Percentiles rank a stretch among this genome's conserved stretches.
phyloP scores from a whole-genome alignment of 2,113 vertebrate genomes.

The Geococcyx californianus region DNA sequence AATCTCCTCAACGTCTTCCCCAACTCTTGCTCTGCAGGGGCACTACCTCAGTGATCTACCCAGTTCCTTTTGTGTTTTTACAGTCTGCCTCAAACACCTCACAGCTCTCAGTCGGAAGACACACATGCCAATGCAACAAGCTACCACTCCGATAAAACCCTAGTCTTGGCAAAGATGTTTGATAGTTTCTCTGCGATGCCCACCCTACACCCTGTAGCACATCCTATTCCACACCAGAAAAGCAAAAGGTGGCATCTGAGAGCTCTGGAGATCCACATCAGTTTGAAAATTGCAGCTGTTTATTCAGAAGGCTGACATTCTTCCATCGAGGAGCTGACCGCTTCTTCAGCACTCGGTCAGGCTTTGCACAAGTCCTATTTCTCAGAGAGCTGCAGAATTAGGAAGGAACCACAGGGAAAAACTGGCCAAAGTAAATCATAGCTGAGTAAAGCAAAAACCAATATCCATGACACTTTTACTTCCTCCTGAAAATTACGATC shows the following conservation, averaged over 20 bases:
- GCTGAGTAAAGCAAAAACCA: neutral
- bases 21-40: neutral
- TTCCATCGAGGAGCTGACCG: rapidly evolving
- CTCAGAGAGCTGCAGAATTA: neutral
- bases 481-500: neutral
- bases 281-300: neutral
- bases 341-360: neutral
- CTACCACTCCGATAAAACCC: neutral
- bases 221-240: neutral
- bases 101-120: neutral
- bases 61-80: neutral
- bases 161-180: neutral
- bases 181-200: neutral
- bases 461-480: neutral
- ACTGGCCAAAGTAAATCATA: neutral
- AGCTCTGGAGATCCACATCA: neutral
- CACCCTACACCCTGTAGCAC: neutral
- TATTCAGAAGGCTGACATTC: neutral
- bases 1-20: neutral
- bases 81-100: neutral
- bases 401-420: neutral
- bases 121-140: neutral
- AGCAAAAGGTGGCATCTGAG: neutral
- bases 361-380: neutral
- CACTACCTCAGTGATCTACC: neutral